Percentiles rank a stretch among this genome's conserved stretches.
These are phyloP conservation scores for Uropetala carovei DNA, from an alignment of 2,888 invertebrate genomes.

Conservation along the genomic window DNA sequence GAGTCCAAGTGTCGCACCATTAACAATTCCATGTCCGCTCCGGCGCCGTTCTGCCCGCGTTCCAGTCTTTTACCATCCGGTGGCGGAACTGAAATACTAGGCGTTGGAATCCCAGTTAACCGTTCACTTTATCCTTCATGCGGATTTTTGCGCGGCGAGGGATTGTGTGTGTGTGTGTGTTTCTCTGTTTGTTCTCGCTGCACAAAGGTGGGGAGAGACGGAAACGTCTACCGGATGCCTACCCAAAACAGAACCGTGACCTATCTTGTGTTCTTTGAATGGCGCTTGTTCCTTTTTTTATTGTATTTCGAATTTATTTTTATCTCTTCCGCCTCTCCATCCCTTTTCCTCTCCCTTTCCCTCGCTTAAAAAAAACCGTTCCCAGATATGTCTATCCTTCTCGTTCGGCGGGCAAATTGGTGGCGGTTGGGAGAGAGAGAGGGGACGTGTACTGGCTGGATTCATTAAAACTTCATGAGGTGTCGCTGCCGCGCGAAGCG, in stretches of 20 bases:
- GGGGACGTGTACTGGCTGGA: not conserved
- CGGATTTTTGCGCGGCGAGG: not conserved
- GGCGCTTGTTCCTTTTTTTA: not conserved
- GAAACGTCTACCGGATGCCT: not conserved
- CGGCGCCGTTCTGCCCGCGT: no score
- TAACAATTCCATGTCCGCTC: not conserved
- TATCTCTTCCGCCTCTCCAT: not conserved
- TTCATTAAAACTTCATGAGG: slow-evolving; percentile 42
- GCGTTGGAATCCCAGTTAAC: not conserved
- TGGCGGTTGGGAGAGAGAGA: not conserved
- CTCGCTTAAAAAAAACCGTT: not conserved
- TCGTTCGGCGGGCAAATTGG: not conserved
- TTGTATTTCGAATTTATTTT: not conserved
- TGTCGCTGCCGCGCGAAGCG: not conserved
- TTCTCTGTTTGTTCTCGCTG: not conserved
- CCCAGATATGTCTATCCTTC: not conserved
- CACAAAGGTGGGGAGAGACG: not conserved
- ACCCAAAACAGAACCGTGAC: not conserved
- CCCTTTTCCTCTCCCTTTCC: not conserved
- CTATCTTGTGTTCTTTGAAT: not conserved
- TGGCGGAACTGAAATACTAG: not conserved
- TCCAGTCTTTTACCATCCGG: not conserved
- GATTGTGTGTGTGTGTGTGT: not conserved
- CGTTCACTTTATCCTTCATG: not conserved
- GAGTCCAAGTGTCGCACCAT: slow-evolving; percentile 18